These are phyloP conservation scores for Symphodus melops DNA, from an alignment of 2,113 vertebrate genomes.

Conservation along the genomic window DNA sequence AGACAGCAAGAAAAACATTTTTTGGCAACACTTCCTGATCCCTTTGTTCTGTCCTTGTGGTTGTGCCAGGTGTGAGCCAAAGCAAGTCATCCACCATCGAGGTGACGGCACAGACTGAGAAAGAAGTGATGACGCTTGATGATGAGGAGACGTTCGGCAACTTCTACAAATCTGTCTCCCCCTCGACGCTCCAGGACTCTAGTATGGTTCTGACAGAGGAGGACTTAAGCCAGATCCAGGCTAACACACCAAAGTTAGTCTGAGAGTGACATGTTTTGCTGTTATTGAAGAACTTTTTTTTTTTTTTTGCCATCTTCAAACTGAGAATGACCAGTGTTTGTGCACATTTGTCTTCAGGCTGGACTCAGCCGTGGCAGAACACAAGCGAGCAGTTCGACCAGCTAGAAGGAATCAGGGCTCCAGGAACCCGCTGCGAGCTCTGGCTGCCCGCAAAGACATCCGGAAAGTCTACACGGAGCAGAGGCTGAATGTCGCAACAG, in stretches of 20 bases:
- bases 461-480: slow-evolving; percentile 85
- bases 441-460: slow-evolving; percentile 85
- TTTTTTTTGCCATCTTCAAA: neutral
- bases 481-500: slow-evolving; percentile 82
- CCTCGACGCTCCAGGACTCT: slow-evolving; percentile 51
- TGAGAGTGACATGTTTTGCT: neutral
- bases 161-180: slow-evolving; percentile 78
- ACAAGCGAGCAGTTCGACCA: slow-evolving; percentile 84
- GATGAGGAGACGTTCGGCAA: slow-evolving; percentile 83
- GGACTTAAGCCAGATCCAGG: slow-evolving; percentile 76
- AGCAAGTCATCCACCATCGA: slow-evolving; percentile 79
- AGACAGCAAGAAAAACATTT: neutral
- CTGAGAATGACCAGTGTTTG: neutral
- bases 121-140: slow-evolving; percentile 85
- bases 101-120: slow-evolving; percentile 83
- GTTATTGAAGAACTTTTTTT: neutral
- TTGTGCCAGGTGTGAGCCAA: slow-evolving; percentile 64
- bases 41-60: neutral
- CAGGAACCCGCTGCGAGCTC: slow-evolving; percentile 84
- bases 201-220: slow-evolving; percentile 71
- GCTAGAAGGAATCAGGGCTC: slow-evolving; percentile 80
- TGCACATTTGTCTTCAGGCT: slow-evolving; percentile 64
- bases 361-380: slow-evolving; percentile 80
- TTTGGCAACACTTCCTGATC: slow-evolving; percentile 21
- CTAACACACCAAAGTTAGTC: slow-evolving; percentile 79